These are phyloP conservation scores for Parasteatoda lunata DNA, from an alignment of 2,888 invertebrate species.

Conservation along the genomic window DNA sequence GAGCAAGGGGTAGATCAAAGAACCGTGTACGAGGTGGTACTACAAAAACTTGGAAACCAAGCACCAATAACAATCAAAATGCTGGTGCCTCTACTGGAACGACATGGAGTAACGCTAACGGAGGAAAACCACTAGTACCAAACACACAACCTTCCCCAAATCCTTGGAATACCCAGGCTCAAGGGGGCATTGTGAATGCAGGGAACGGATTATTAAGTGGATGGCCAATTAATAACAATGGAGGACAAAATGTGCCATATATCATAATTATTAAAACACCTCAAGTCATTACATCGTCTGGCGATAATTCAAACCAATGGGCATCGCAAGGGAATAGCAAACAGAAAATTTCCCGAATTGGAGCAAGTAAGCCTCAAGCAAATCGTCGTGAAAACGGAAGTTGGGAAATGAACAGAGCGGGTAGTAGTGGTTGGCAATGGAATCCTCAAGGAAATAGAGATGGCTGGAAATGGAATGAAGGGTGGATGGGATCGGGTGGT, in stretches of 20 bases:
- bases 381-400: conserved; percentile 27
- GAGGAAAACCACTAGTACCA: not conserved
- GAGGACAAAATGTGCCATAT: conserved; percentile 50
- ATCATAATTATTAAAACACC: conserved; percentile 59
- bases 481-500: conserved; percentile 64
- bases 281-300: conserved; percentile 18
- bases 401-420: conserved; percentile 56
- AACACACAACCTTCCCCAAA: conserved; percentile 11
- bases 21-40: conserved; percentile 21
- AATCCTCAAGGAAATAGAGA: conserved; percentile 50
- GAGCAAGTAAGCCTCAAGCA: conserved; percentile 20
- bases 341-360: not conserved
- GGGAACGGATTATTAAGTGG: conserved; percentile 2
- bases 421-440: conserved; percentile 66
- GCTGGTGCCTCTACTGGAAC: not conserved
- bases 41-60: conserved; percentile 5
- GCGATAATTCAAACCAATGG: conserved; percentile 29
- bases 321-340: not conserved
- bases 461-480: conserved; percentile 60
- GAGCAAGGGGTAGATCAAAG: conserved; percentile 31
- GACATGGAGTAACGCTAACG: conserved; percentile 32
- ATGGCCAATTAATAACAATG: conserved; percentile 26
- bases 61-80: not conserved
- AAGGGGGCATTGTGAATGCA: conserved; percentile 1
- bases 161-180: conserved; percentile 23